Conservation (phyloP, 2,113 vertebrate species). For the Isichthys henryi region DNA sequence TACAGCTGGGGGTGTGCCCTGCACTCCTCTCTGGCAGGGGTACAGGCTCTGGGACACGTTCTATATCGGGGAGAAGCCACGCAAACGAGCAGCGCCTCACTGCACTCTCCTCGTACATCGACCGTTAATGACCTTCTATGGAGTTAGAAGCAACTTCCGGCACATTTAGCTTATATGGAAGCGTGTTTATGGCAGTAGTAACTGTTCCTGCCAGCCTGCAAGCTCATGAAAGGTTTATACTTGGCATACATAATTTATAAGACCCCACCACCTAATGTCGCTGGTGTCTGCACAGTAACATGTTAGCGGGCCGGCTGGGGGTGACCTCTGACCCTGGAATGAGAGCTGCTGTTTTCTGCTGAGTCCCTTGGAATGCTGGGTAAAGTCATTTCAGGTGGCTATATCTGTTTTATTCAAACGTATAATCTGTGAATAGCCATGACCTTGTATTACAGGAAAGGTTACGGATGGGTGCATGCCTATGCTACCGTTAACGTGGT, state of each 20-base stretch:
- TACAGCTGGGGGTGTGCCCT: background rate
- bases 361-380: background rate
- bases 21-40: background rate
- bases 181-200: background rate
- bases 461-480: background rate
- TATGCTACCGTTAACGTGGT: background rate
- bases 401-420: background rate
- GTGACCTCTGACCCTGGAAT: background rate
- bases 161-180: background rate
- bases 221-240: conserved; percentile 5
- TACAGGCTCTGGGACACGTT: background rate
- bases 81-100: background rate
- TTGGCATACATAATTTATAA: conserved; percentile 4
- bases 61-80: background rate
- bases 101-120: background rate
- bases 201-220: background rate
- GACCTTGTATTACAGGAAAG: background rate
- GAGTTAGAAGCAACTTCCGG: background rate
- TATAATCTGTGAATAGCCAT: background rate
- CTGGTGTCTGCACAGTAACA: background rate
- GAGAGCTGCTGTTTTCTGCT: background rate
- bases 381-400: background rate
- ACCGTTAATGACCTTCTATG: conserved; percentile 1
- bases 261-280: background rate
- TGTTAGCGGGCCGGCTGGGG: background rate